Percentiles rank a stretch among this genome's conserved stretches.
phyloP scores from a whole-genome alignment of 2,113 vertebrate species.

The Muntiacus muntjak region DNA sequence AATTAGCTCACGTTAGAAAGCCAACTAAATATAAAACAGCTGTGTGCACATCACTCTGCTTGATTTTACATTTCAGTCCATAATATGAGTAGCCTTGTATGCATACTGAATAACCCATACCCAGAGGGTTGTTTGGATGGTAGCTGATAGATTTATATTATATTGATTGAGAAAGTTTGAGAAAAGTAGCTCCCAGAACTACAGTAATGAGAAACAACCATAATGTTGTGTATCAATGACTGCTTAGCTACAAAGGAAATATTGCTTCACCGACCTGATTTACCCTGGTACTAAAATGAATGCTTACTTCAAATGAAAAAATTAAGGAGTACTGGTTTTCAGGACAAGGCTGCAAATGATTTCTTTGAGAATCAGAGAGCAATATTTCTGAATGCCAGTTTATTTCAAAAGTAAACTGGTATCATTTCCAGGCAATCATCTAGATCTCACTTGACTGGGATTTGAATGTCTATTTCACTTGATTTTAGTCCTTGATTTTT shows the following conservation, averaged over 20 bases:
- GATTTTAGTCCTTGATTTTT: conserved; percentile 6
- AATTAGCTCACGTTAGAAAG: conserved; percentile 63
- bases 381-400: not conserved
- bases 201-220: conserved; percentile 48
- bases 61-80: conserved; percentile 49
- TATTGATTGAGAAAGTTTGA: conserved; percentile 62
- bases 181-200: conserved; percentile 40
- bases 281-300: conserved; percentile 21
- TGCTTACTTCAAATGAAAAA: conserved; percentile 51
- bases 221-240: conserved; percentile 4
- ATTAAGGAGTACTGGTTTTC: conserved; percentile 26
- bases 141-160: conserved; percentile 54
- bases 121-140: conserved; percentile 50
- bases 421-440: not conserved
- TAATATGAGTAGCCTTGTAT: conserved; percentile 59
- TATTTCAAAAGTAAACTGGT: not conserved
- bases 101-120: conserved; percentile 62
- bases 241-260: conserved; percentile 53
- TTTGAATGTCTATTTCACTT: not conserved
- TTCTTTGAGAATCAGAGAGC: not conserved
- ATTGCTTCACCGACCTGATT: conserved; percentile 31
- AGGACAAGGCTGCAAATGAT: not conserved
- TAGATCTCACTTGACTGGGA: not conserved
- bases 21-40: conserved; percentile 66
- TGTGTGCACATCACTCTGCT: conserved; percentile 61